phyloP scores from a whole-genome alignment of 2,113 vertebrate species.

The Pelmatolapia mariae region DNA sequence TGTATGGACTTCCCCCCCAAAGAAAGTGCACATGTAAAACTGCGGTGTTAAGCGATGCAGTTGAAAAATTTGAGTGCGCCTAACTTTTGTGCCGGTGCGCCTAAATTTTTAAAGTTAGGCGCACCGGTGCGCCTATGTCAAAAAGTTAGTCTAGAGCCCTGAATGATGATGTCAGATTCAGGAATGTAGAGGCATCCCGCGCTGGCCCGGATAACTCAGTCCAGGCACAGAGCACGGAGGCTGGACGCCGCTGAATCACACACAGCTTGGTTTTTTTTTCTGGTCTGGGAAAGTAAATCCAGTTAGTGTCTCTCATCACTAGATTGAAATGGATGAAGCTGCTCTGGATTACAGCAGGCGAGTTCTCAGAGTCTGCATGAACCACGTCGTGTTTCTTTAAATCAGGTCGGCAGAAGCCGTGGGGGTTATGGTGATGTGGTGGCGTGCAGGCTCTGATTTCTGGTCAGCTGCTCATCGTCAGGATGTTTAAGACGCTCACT shows the following conservation, averaged over 20 bases:
- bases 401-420: background rate
- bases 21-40: too few relatives aligned
- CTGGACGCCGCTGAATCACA: background rate
- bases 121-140: too few relatives aligned
- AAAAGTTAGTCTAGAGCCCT: too few relatives aligned
- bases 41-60: too few relatives aligned
- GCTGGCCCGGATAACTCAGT: background rate
- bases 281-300: background rate
- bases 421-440: background rate
- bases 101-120: too few relatives aligned
- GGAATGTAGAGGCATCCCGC: background rate
- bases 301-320: background rate
- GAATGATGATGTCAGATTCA: background rate
- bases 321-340: background rate
- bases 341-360: background rate
- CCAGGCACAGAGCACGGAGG: fast-evolving
- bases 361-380: background rate
- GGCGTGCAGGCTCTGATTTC: background rate
- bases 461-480: background rate
- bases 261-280: background rate
- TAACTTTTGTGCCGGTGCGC: too few relatives aligned
- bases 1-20: too few relatives aligned
- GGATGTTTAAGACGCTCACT: background rate
- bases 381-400: background rate
- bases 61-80: too few relatives aligned